These are phyloP conservation scores for Drosophila navojoa DNA, from an alignment of 1,140 invertebrate genomes.

Conservation along the genomic window DNA sequence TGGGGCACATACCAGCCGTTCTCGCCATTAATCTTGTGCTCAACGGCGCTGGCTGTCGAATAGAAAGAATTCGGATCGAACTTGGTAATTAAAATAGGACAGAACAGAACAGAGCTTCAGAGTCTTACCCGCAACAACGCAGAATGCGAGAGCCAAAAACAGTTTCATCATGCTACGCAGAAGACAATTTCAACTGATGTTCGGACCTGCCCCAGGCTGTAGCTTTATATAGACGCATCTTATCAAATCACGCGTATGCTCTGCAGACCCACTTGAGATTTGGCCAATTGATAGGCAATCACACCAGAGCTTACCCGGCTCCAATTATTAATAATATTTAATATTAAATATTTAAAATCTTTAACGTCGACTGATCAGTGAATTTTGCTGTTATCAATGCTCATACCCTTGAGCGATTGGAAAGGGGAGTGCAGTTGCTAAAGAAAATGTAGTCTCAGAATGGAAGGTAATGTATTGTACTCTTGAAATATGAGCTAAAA, in stretches of 20 bases:
- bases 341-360: background rate
- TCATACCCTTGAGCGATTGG: background rate
- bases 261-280: conserved; percentile 60
- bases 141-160: conserved; percentile 55
- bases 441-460: too few relatives aligned
- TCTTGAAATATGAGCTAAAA: too few relatives aligned
- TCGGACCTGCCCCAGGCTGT: background rate
- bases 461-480: too few relatives aligned
- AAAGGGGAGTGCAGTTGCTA: too few relatives aligned
- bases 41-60: conserved; percentile 50
- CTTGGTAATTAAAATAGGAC: background rate
- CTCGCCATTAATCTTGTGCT: conserved; percentile 61
- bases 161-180: conserved; percentile 59
- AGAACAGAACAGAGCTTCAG: too few relatives aligned
- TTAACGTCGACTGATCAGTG: conserved; percentile 8
- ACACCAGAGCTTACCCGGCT: conserved; percentile 4
- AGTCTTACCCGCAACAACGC: conserved; percentile 61
- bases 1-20: conserved; percentile 74
- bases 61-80: background rate
- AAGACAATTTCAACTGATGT: conserved; percentile 53
- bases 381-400: background rate
- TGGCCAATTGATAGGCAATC: conserved; percentile 42
- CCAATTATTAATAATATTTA: conserved; percentile 15
- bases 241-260: conserved; percentile 50
- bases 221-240: conserved; percentile 55